phyloP scores from a whole-genome alignment of 2,888 invertebrate species.

The Rotaria magnacalcarata region DNA sequence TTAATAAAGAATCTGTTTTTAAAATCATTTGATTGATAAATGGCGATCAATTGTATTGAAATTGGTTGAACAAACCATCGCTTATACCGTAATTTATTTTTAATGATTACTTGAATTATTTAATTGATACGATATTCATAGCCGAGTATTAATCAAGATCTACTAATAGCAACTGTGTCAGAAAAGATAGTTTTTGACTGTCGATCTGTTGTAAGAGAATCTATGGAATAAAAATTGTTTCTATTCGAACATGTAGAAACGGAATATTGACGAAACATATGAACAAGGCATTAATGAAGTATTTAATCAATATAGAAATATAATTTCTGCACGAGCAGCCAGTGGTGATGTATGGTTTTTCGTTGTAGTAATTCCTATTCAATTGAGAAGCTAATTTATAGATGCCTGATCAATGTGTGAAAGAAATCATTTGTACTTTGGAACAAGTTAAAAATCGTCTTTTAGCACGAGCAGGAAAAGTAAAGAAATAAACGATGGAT shows the following conservation, averaged over 20 bases:
- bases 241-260: background rate
- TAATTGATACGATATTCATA: background rate
- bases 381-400: background rate
- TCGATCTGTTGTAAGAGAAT: background rate
- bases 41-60: background rate
- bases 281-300: conserved; percentile 4
- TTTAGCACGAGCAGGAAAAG: background rate
- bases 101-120: too few species aligned
- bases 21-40: background rate
- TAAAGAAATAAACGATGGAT: background rate
- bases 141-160: conserved; percentile 22
- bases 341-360: background rate
- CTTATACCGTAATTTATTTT: background rate
- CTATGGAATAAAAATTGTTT: background rate
- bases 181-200: background rate
- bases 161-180: background rate
- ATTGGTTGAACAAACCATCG: background rate
- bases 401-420: background rate
- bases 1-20: too few species aligned
- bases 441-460: conserved; percentile 12
- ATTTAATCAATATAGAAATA: background rate
- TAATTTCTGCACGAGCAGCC: background rate
- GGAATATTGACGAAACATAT: background rate
- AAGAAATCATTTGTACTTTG: background rate
- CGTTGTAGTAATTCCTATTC: background rate